Evolutionary conservation across 2,797 vertebrate genomes (phyloP).

Genomic region (Selene dorsalis): DNA sequence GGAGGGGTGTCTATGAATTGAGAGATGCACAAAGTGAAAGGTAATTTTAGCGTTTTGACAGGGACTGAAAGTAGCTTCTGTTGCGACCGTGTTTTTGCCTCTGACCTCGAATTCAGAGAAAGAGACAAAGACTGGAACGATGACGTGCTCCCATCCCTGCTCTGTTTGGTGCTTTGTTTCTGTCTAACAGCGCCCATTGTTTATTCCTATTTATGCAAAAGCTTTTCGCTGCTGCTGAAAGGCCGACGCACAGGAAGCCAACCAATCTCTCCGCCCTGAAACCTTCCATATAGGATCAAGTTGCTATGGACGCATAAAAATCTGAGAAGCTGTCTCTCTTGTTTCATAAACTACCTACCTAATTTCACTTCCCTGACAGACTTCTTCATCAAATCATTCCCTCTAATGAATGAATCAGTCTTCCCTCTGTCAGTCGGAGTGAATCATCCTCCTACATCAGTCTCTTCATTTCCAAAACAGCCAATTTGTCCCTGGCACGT

Average conservation of each 20-base stretch:
- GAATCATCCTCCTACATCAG: constrained; percentile 69
- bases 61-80: background rate
- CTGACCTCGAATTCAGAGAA: constrained; percentile 52
- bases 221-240: constrained; percentile 36
- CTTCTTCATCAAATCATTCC: constrained; percentile 36
- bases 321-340: constrained; percentile 12
- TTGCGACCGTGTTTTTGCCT: constrained; percentile 37
- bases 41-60: background rate
- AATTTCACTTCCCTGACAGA: constrained; percentile 50
- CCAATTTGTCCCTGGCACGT: constrained; percentile 41
- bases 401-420: constrained; percentile 58
- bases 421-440: constrained; percentile 58
- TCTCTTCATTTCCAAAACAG: constrained; percentile 31
- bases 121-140: constrained; percentile 56
- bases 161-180: constrained; percentile 70
- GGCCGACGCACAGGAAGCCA: constrained; percentile 45
- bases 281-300: constrained; percentile 12
- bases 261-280: background rate
- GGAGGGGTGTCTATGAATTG: constrained; percentile 15
- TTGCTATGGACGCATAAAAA: constrained; percentile 6
- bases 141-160: constrained; percentile 48
- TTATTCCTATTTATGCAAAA: constrained; percentile 46
- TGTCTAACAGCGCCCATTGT: constrained; percentile 66
- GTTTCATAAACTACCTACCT: constrained; percentile 29
- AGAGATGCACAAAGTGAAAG: constrained; percentile 14